phyloP scores from a whole-genome alignment of 2,113 vertebrate genomes.

The Cyprinodon variegatus region DNA sequence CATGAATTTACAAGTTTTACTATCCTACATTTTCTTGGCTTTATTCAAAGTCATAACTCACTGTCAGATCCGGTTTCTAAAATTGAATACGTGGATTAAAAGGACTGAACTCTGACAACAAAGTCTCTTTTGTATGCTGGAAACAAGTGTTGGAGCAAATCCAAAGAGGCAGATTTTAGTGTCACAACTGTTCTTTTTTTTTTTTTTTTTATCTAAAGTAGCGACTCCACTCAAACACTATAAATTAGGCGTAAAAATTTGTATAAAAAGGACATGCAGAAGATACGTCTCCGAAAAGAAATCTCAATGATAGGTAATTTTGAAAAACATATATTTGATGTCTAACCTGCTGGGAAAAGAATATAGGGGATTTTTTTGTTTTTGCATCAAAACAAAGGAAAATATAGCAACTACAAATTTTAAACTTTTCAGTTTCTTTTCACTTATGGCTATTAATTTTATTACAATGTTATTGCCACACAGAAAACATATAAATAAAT shows the following conservation, averaged over 20 bases:
- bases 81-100: slow-evolving; percentile 54
- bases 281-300: not conserved
- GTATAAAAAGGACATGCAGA: not conserved
- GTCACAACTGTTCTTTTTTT: slow-evolving; percentile 34
- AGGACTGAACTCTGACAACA: slow-evolving; percentile 35
- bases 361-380: not conserved
- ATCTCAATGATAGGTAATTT: not conserved
- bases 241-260: not conserved
- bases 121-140: slow-evolving; percentile 45
- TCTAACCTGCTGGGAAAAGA: too few species aligned
- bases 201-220: not conserved
- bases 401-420: not conserved
- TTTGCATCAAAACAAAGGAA: not conserved
- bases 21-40: not conserved
- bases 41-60: slow-evolving; percentile 9
- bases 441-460: not conserved
- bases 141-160: slow-evolving; percentile 59
- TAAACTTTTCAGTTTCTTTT: not conserved
- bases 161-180: slow-evolving; percentile 50
- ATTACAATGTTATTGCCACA: not conserved
- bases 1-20: not conserved
- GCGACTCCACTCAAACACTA: not conserved
- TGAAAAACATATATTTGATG: not conserved
- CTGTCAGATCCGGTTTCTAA: slow-evolving; percentile 37
- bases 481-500: not conserved